Evolutionary conservation across 2,888 invertebrate species (phyloP).

Genomic region (Drepana falcataria): DNA sequence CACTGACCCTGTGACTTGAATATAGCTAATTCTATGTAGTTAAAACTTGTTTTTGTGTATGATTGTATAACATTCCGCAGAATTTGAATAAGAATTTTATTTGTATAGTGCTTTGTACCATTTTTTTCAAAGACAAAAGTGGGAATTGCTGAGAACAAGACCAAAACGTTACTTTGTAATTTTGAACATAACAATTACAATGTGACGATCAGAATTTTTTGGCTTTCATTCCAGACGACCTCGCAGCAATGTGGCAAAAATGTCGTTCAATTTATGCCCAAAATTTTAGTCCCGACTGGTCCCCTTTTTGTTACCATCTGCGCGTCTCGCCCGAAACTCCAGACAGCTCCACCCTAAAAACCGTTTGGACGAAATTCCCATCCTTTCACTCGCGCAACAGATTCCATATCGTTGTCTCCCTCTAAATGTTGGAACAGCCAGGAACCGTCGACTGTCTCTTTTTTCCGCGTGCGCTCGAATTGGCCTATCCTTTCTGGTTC

Average conservation of each 20-base stretch:
- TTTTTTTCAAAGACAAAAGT: not conserved
- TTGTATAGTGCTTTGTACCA: not conserved
- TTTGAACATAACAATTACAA: constrained; percentile 18
- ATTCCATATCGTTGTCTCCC: constrained; percentile 58
- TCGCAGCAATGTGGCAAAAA: constrained; percentile 67
- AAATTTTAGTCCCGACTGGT: constrained; percentile 66
- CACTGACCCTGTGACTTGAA: constrained; percentile 65
- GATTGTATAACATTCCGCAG: constrained; percentile 6
- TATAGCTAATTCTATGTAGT: constrained; percentile 54
- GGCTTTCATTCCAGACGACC: constrained; percentile 40
- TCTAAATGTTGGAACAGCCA: constrained; percentile 61
- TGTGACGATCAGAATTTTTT: constrained; percentile 22
- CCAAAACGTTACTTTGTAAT: constrained; percentile 7
- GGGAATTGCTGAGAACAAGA: not conserved
- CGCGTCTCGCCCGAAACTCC: constrained; percentile 66
- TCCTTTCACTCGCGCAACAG: constrained; percentile 62
- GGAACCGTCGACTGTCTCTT: constrained; percentile 68
- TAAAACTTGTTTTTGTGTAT: constrained; percentile 34
- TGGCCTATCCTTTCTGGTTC: constrained; percentile 69
- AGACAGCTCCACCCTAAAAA: constrained; percentile 79
- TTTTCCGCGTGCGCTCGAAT: constrained; percentile 57
- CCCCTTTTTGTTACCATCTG: constrained; percentile 76
- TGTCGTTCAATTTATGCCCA: constrained; percentile 76
- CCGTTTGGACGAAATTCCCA: constrained; percentile 65
- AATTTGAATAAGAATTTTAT: constrained; percentile 7